Evolutionary conservation across 2,113 vertebrate species (phyloP), one percentile per base, ranked within the genome.

Genomic region (Lepisosteus osseus): DNA sequence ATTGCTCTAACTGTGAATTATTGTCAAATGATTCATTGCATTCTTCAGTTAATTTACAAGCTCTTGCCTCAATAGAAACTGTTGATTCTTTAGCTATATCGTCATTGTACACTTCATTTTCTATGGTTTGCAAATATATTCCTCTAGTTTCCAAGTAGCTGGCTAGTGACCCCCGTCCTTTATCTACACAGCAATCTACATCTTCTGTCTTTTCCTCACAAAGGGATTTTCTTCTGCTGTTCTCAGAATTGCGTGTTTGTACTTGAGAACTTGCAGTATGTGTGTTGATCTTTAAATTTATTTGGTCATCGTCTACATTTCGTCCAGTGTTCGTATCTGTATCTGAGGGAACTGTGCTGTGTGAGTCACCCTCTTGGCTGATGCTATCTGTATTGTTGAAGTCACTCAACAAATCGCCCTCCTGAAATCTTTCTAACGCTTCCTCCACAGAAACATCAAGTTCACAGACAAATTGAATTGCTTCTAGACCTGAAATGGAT

Each of bases 91-190:
- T 61, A 17, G n/a, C 12, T 61, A 59, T 29, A 12, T 54, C 43
- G 63, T 29, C 62, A 4, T 63, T 44, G 7, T 51, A 13, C 3
- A 63, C 15, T 3, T 51, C 42, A 1, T 77, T 15, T 7, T 67
- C 71, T 14, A 67, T 29, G 45, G 54, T 41, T 2, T 78, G 68
- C 1, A 72, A 45, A 9, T 77, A 62, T 7, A 68, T 59, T 15
- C 47, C 51, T 68, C 7, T 76, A 6, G 44, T 71, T 9, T 78
- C 70, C 63, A 55, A 74, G 74, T 17, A 61, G 42, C 17, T 61
- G 2, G 70, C 43, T 51, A 67, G 47, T 9, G 66, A 6, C 6
- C 54, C 43, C 56, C 55, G 65, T 40, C 42, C 14, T 17, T 79
- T 42, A 43, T 56, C 42, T 76, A 65, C 63, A 69, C 61, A n/a